Conservation (phyloP, 2,113 vertebrate genomes). For the Sardina pilchardus region DNA sequence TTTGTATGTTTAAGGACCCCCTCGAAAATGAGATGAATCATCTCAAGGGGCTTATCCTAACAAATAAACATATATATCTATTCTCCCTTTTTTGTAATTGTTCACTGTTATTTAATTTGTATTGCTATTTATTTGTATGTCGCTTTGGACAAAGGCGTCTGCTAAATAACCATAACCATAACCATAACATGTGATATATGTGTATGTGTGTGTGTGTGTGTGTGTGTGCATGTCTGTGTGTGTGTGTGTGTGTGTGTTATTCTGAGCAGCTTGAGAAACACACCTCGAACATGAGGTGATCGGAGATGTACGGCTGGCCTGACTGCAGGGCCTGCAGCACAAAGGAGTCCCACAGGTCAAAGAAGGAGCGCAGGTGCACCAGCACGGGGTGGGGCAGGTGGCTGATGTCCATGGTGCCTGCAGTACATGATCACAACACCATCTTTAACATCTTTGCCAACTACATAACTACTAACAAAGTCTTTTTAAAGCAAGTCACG, state of each 20-base stretch:
- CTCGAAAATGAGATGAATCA: too few species aligned
- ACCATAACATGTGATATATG: neutral
- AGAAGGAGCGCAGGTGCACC: slow-evolving; percentile 87
- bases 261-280: neutral
- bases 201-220: neutral
- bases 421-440: slow-evolving; percentile 38
- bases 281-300: slow-evolving; percentile 78
- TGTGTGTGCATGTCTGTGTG: neutral
- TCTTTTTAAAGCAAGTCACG: too few species aligned
- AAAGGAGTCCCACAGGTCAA: slow-evolving; percentile 85
- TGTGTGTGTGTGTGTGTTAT: neutral
- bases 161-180: too few species aligned
- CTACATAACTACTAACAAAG: too few species aligned
- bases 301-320: slow-evolving; percentile 79
- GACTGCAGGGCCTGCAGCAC: slow-evolving; percentile 79
- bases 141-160: too few species aligned
- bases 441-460: too few species aligned
- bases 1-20: too few species aligned
- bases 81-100: too few species aligned
- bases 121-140: too few species aligned
- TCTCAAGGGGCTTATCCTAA: too few species aligned
- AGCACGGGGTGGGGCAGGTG: slow-evolving; percentile 86
- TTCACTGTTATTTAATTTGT: too few species aligned
- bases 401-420: slow-evolving; percentile 84
- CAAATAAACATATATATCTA: too few species aligned